Conservation (phyloP, 2,797 vertebrate species). For the Sebastes cheni region DNA sequence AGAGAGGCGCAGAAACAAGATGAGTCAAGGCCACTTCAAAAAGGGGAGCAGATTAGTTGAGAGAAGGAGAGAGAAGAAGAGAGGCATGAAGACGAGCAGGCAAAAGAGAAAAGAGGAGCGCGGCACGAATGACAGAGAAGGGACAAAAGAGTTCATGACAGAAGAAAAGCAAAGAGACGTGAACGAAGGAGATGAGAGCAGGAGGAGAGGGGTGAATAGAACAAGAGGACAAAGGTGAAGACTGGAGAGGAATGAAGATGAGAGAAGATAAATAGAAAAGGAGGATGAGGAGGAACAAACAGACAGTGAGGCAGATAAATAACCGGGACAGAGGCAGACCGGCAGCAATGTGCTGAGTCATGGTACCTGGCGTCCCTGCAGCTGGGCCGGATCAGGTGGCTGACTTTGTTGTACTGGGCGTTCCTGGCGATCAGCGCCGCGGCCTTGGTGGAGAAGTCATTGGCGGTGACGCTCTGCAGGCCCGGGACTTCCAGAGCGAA, state of each 20-base stretch:
- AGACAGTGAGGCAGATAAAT: background rate
- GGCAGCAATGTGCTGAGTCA: background rate
- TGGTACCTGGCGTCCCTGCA: conserved; percentile 89
- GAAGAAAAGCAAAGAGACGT: background rate
- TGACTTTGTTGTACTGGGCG: conserved; percentile 83
- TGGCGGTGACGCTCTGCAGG: conserved; percentile 86
- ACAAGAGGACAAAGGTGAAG: background rate
- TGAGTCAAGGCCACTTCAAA: background rate
- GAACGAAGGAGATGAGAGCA: background rate
- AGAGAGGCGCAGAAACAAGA: background rate
- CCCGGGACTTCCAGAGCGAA: conserved; percentile 92
- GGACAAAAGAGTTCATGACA: background rate
- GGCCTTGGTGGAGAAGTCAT: conserved; percentile 88
- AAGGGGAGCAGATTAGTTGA: background rate
- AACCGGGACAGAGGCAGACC: background rate
- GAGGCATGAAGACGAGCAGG: background rate
- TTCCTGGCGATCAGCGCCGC: conserved; percentile 87
- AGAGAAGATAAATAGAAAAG: background rate
- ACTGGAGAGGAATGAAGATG: conserved; percentile 1
- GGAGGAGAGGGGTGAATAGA: background rate
- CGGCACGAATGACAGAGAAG: background rate
- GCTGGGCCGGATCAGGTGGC: conserved; percentile 83
- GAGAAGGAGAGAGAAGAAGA: background rate
- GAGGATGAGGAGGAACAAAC: background rate
- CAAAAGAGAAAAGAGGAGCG: background rate